A percentile compares a stretch with the other conserved stretches of the same genome.
Evolutionary conservation across 2,113 vertebrate species (phyloP).

Genomic region (Pseudopodoces humilis): DNA sequence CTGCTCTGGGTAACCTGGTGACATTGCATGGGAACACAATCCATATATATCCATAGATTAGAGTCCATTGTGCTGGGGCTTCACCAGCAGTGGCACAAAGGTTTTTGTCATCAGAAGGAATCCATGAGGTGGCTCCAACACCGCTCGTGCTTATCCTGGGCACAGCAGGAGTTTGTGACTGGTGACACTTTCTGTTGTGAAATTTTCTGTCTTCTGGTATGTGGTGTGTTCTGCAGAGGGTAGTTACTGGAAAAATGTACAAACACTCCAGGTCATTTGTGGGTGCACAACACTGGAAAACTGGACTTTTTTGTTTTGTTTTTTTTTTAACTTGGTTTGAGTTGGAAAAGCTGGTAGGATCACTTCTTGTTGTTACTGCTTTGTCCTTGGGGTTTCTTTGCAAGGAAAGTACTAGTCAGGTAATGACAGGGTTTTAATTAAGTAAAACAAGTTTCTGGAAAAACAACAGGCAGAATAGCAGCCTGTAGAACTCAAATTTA

Average conservation of each 20-base stretch:
- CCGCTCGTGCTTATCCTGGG: neutral
- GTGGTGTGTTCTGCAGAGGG: neutral
- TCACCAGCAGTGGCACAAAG: rapidly evolving
- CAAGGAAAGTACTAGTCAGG: neutral
- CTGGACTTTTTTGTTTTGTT: neutral
- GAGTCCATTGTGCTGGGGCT: rapidly evolving
- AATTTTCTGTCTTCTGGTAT: neutral
- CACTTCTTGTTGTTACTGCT: neutral
- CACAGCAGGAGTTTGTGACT: neutral
- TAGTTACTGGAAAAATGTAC: neutral
- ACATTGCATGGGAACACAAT: rapidly evolving
- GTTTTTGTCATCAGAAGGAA: neutral
- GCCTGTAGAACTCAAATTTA: neutral
- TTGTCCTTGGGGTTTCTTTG: neutral
- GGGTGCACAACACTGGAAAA: neutral
- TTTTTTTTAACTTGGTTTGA: neutral
- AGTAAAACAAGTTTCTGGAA: neutral
- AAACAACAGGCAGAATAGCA: neutral
- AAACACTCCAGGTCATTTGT: neutral
- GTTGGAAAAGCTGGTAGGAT: neutral
- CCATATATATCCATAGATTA: too few relatives aligned
- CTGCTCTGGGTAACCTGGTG: neutral
- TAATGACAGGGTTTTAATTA: neutral
- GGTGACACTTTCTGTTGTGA: neutral
- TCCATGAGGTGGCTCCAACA: neutral